Evolutionary conservation across 2,113 vertebrate genomes (phyloP), one percentile per base, ranked within the genome.

Genomic region (Salvelinus namaycush): DNA sequence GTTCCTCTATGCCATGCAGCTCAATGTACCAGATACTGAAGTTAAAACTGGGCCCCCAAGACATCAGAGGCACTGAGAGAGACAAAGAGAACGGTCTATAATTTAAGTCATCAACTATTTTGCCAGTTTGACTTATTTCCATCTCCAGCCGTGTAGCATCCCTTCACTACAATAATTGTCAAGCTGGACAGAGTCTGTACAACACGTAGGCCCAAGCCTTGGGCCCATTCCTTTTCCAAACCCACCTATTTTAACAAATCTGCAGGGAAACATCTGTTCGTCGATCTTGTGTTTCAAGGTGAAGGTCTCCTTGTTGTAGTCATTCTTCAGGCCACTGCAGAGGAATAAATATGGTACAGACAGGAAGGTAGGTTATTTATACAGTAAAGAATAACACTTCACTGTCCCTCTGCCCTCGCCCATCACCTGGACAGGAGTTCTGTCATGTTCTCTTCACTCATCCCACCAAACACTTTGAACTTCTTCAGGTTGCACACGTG

Each of bases 11-110:
- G 80, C 98, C 97, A 67, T 97, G 97, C 78, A 99, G 95, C 93
- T 99, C 97, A 90, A 99, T 96, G 91, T 97, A 99, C 98, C 98
- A 99, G 92, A 99, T 99, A 92, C 98, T 99, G 92, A 99, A 99
- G 92, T 99, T 99, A 94, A 99, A 99, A 94, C 98, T 99, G 70
- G 98, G 98, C 73, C 98, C 98, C 98, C 98, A 99, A 2, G 97
- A 99, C 91, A 99, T 96, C 75, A 99, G 96, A 87, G 98, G 97
- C 92, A 99, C 97, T 99, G 86, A 66, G 29, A 60, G 29, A 31
- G 27, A 39, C 1, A 24, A 13, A 59, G 3, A 39, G 13, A 74
- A 60, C 44, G 70, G n/a, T 26, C 11, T 27, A 34, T 6, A 6
- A 67, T 26, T 29, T 27, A 68, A 62, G 5, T 22, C 8, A 16